Base-by-base conservation (phyloP, 1,140 invertebrate genomes). In the Trachelipus rathkii region DNA sequence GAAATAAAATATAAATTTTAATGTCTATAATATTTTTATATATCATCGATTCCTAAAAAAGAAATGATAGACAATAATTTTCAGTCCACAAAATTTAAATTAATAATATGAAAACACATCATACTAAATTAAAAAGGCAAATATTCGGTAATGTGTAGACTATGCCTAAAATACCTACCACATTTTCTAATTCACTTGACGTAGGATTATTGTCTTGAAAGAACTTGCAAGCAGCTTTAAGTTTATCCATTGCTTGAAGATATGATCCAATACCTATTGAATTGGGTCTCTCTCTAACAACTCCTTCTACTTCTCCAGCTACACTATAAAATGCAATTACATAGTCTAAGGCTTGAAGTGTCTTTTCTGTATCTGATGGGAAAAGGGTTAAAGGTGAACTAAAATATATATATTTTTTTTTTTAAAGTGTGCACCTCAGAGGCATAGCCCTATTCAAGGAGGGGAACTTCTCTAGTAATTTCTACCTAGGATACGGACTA, bases 131-230 rank as follows among this genome's bases (percentile, higher is more conserved):
- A 43, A 10, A 68, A 0, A 68, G 10, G 4, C 24, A n/a, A 21
- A 68, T 68, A 15, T 91, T 50, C 82, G 73, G 88, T 85, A 84
- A 79, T 75, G 82, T 3, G 73, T 53, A 79, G 23, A 15, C n/a
- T 66, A 67, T 70, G 71, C 21, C 74, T 71, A 70, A 33, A 33
- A 33, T n/a, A 73, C 53, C 9, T 77, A 94, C 92, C 72, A 98
- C 92, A 87, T 97, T 96, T 83, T 95, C 93, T 72, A 97, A 85
- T 87, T 98, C 95, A 44, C 96, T 92, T 84, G 94, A 96, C 83
- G 94, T 92, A 2, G 94, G 93, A 86, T 96, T 96, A 84, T 96
- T 92, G 83, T 93, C 92, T 83, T 95, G 90, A 85, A 99, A 98
- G 85, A 97, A 98, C 50, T 90, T 89, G 82, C 94, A 91, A 71